Evolutionary conservation across 2,797 vertebrate genomes (phyloP).

Genomic region (Schizothorax lantsangensis): DNA sequence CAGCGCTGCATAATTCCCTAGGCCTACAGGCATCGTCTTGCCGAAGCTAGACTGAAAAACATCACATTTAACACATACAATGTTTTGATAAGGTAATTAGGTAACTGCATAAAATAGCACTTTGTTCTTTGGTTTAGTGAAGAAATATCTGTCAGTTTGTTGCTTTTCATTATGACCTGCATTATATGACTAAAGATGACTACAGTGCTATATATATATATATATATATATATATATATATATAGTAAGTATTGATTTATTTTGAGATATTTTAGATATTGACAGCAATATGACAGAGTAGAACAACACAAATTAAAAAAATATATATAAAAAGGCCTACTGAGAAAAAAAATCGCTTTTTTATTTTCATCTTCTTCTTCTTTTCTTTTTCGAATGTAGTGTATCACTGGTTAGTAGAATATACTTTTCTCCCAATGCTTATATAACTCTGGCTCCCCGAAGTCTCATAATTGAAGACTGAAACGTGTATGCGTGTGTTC

Average conservation of each 20-base stretch:
- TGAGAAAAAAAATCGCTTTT: not conserved
- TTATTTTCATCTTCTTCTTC: not conserved
- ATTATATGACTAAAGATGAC: too few relatives aligned
- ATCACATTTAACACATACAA: constrained; percentile 32
- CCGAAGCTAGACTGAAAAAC: constrained; percentile 34
- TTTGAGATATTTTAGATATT: too few relatives aligned
- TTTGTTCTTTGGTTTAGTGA: not conserved
- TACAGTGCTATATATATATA: too few relatives aligned
- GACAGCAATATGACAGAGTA: not conserved
- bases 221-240: too few relatives aligned
- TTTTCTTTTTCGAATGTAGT: not conserved
- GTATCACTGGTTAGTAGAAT: not conserved
- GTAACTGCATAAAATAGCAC: constrained; percentile 15
- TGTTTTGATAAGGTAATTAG: constrained; percentile 45
- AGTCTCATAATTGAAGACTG: constrained; percentile 4
- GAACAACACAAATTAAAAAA: not conserved
- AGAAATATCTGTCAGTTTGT: constrained; percentile 5
- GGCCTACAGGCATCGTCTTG: constrained; percentile 40
- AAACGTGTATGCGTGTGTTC: not conserved
- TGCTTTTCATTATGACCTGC: not conserved
- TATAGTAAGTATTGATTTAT: too few relatives aligned
- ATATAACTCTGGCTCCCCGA: not conserved
- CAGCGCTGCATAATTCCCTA: constrained; percentile 38
- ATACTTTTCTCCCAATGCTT: not conserved
- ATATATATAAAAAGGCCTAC: not conserved